These are phyloP conservation scores for Chymomyza procnemis DNA, from an alignment of 2,888 invertebrate species.

Conservation along the genomic window DNA sequence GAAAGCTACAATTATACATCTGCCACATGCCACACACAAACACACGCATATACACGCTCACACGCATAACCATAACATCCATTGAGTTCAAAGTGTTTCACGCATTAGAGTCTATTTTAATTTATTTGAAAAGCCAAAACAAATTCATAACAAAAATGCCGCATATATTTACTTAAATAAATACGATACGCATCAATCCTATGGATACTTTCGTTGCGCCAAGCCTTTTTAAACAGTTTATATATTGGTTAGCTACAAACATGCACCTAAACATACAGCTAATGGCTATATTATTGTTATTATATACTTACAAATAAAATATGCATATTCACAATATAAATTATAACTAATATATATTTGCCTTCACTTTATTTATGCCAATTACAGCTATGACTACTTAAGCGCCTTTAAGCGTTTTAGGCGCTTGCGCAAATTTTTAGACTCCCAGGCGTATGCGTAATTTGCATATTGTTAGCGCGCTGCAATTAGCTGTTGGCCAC, in stretches of 20 bases:
- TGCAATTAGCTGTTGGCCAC: not conserved
- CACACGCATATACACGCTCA: not conserved
- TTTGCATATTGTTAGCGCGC: not conserved
- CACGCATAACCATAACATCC: slow-evolving; percentile 19
- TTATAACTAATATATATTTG: not conserved
- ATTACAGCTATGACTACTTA: not conserved
- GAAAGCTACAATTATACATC: not conserved
- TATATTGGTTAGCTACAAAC: not conserved
- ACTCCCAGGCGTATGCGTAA: not conserved
- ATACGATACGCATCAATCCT: not conserved
- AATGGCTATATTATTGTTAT: not conserved
- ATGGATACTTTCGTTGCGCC: not conserved
- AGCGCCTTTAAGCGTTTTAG: not conserved
- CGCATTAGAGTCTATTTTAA: slow-evolving; percentile 49
- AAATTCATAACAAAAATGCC: slow-evolving; percentile 28
- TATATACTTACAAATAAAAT: not conserved
- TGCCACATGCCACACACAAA: not conserved
- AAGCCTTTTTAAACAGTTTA: not conserved
- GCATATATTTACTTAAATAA: not conserved
- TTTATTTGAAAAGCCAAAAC: slow-evolving; percentile 47
- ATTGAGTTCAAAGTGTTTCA: slow-evolving; percentile 20
- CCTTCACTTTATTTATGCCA: not conserved
- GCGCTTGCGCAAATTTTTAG: not conserved
- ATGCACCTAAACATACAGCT: not conserved
- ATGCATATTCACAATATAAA: not conserved